Evolutionary conservation across 2,113 vertebrate genomes (phyloP), one percentile per base, ranked within the genome.

Genomic region (Etheostoma spectabile): DNA sequence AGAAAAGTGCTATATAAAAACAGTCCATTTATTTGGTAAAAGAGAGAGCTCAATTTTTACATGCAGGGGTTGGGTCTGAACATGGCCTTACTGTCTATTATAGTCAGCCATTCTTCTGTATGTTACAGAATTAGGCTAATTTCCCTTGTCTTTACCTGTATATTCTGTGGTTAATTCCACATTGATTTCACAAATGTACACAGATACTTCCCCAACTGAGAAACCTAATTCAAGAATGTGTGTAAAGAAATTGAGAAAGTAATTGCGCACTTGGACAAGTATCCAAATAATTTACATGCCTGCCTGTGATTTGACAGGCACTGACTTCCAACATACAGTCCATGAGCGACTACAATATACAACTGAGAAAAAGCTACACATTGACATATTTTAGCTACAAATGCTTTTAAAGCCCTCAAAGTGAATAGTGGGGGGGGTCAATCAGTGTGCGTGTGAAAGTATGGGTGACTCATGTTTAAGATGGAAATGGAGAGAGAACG

Each of bases 391-490:
- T 75, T 49, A 57, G 59, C 13, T 52, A 33, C 3, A 15, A 35
- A 75, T 18, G 49, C 22, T 38, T 46, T 49, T 46, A 80, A 63
- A 60, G 30, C 56, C 42, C 30, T 71, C 22, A 56, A 3, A 52
- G 13, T 81, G 69, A 89, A 82, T 69, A 86, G 53, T 42, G 33
- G 45, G 16, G 16, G 27, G 74, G 64, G 71, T 85, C 74, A 82
- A 33, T 69, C 63, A 67, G 64, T 66, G 73, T 66, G 82, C 5
- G 24, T 35, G 67, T 33, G 42, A n/a, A 76, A 63, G 49, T 75
- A 60, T 71, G 84, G 72, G 69, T 57, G 62, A 38, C 38, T 76
- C 19, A 16, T 5, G 2, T 64, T 77, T 61, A 74, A 78, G 51
- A 85, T 78, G 65, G 79, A 64, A 46, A 84, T 57, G 21, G 62